These are phyloP conservation scores for Elanoides forficatus DNA, from an alignment of 2,113 vertebrate genomes.

Conservation along the genomic window DNA sequence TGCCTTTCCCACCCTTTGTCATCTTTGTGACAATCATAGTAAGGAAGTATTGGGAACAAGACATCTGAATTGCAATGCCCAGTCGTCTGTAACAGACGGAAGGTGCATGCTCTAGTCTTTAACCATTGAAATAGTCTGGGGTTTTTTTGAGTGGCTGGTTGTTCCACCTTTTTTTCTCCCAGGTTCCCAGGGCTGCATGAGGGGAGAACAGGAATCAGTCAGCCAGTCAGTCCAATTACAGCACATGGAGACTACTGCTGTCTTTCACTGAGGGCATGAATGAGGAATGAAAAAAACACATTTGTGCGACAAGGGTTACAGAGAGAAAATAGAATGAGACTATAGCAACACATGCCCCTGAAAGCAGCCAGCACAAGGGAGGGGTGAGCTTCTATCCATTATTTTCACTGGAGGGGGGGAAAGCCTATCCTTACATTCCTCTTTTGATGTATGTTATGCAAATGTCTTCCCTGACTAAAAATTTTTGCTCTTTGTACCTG, in stretches of 20 bases:
- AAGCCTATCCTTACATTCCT: neutral
- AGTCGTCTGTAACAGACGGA: conserved; percentile 53
- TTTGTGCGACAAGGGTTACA: conserved; percentile 50
- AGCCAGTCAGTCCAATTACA: conserved; percentile 66
- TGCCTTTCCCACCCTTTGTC: conserved; percentile 12
- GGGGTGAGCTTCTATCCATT: neutral
- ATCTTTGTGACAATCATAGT: conserved; percentile 26
- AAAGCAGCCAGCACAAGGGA: neutral
- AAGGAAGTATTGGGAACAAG: conserved; percentile 49
- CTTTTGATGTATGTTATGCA: neutral
- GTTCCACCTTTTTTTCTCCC: conserved; percentile 53
- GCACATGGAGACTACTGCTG: conserved; percentile 7
- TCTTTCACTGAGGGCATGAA: conserved; percentile 42
- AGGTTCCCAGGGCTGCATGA: conserved; percentile 39
- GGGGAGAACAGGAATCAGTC: conserved; percentile 50
- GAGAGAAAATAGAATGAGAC: neutral
- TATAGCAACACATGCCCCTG: neutral
- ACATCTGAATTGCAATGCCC: conserved; percentile 41
- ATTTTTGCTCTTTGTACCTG: neutral
- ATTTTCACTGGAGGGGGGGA: neutral
- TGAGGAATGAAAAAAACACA: conserved; percentile 24
- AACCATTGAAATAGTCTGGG: conserved; percentile 62
- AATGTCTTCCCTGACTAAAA: neutral
- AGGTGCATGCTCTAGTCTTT: conserved; percentile 47
- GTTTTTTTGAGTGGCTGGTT: conserved; percentile 51